phyloP scores from a whole-genome alignment of 2,113 vertebrate species.

The Carassius carassius region DNA sequence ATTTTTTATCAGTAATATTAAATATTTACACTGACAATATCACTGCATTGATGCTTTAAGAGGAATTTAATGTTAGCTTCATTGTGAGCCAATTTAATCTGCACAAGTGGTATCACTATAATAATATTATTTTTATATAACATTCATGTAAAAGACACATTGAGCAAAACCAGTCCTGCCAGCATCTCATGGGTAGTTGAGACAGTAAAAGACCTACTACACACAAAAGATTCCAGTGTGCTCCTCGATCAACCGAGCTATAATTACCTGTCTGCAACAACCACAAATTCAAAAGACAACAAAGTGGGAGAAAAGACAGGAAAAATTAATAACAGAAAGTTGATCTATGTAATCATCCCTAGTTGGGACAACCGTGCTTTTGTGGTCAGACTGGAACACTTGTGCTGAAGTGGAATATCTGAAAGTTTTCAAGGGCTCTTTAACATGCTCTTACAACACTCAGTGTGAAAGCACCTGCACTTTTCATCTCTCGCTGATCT shows the following conservation, averaged over 20 bases:
- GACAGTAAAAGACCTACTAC: background rate
- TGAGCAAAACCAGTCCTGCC: background rate
- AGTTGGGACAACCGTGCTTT: background rate
- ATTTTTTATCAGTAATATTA: conserved; percentile 20
- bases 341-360: conserved; percentile 29
- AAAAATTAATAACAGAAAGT: conserved; percentile 24
- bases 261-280: background rate
- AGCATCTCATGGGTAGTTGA: conserved; percentile 9
- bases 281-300: background rate
- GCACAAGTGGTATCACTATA: background rate
- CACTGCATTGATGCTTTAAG: too few relatives aligned
- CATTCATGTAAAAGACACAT: background rate
- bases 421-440: background rate
- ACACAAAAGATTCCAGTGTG: background rate
- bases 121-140: conserved; percentile 32
- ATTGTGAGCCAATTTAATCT: conserved; percentile 26
- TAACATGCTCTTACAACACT: background rate
- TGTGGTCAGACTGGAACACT: conserved; percentile 13
- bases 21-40: conserved; percentile 18
- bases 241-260: background rate
- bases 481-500: conserved; percentile 23
- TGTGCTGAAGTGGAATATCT: background rate
- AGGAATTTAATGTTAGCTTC: background rate
- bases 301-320: background rate
- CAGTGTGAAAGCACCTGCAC: conserved; percentile 8